Evolutionary conservation across 2,888 invertebrate genomes (phyloP), one percentile per base, ranked within the genome.

Genomic region (Myathropa florea): DNA sequence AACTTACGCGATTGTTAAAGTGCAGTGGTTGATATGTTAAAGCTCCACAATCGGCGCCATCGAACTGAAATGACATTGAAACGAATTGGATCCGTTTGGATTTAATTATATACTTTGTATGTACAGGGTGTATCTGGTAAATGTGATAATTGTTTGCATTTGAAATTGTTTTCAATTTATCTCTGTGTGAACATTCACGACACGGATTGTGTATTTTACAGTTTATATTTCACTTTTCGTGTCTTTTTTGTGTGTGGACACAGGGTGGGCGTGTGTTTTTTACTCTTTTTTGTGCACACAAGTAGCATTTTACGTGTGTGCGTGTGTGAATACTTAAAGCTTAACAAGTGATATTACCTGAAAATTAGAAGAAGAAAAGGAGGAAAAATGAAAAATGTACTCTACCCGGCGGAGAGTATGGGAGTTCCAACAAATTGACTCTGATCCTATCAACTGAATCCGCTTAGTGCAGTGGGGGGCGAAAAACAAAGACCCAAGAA

Each of bases 1-100:
- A 82, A 88, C 92, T 91, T 92, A 92, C 92, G 89, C 92, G 92
- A 89, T 89, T 91, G 89, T 90, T 91, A 89, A 90, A 91, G 90
- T 92, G 92, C 89, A 92, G 89, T 89, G 91, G 90, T 90, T 91
- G 89, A 88, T 89, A 90, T 84, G 89, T 88, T 88, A 90, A 89
- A 83, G 90, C 89, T 87, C 91, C 91, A 90, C 91, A 91, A 88
- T 92, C 92, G 90, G 92, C 91, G 90, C 91, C 90, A 90, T 92
- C 92, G 89, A 91, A 92, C 92, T 92, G 92, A 85, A 90, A 89
- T 83, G 85, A 88, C 65, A 90, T 88, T 88, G 73, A 86, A 83
- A 83, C 80, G 75, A 57, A 72, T 83, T 80, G 57, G 60, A 21
- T 78, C 60, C 72, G 71, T 28, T 72, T 80, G 65, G 53, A 71